A percentile compares a stretch with the other conserved stretches of the same genome.
phyloP scores from a whole-genome alignment of 2,888 invertebrate genomes.

The Syrista parreyssii region DNA sequence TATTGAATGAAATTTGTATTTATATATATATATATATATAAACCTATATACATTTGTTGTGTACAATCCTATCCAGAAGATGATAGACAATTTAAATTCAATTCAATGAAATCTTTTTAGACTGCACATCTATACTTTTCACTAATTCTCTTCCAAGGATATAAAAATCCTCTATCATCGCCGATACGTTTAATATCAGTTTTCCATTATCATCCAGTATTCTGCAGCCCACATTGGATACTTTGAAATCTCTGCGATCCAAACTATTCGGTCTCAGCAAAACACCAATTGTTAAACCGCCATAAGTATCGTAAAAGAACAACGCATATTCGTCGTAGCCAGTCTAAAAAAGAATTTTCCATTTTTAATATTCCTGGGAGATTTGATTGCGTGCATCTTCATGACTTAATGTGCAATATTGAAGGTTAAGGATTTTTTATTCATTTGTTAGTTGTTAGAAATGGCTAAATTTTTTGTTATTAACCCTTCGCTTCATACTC shows the following conservation, averaged over 20 bases:
- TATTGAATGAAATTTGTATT: no score
- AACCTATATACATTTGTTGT: no score
- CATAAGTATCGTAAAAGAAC: slow-evolving; percentile 90
- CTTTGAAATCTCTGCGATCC: slow-evolving; percentile 78
- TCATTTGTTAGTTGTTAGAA: no score
- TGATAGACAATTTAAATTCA: not conserved
- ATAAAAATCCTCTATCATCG: slow-evolving; percentile 78
- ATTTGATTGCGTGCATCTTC: no score
- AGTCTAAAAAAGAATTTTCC: slow-evolving; percentile 67
- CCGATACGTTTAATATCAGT: slow-evolving; percentile 73
- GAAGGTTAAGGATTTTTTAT: no score
- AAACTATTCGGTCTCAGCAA: slow-evolving; percentile 82
- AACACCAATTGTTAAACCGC: slow-evolving; percentile 87
- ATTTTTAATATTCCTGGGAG: no score
- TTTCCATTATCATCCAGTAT: slow-evolving; percentile 67
- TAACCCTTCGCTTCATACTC: no score
- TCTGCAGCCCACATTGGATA: slow-evolving; percentile 72
- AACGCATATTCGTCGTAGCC: slow-evolving; percentile 82
- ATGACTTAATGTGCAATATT: no score
- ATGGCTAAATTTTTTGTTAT: no score
- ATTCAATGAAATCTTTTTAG: slow-evolving; percentile 24
- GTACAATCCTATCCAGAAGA: no score
- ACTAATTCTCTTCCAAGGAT: slow-evolving; percentile 77
- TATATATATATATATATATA: no score
- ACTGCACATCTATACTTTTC: slow-evolving; percentile 66